Evolutionary conservation across 2,797 vertebrate species (phyloP), one percentile per base, ranked within the genome.

Genomic region (Gallinago solitaria): DNA sequence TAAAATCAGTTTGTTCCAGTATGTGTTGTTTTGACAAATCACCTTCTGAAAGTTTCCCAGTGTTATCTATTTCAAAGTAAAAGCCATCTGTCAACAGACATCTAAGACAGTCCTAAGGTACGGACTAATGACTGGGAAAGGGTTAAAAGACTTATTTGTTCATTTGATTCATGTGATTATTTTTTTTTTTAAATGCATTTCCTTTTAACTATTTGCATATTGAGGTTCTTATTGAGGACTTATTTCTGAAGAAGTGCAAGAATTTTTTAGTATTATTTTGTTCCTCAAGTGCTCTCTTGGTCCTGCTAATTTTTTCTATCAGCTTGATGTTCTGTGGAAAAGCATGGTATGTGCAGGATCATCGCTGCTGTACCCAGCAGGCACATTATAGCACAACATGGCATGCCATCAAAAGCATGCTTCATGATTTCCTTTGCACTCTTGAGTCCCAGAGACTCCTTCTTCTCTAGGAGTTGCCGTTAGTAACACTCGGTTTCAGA

Each of bases 281-380:
- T 37, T 70, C 41, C 57, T 53, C 28, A 16, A 9, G 27, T 4
- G 18, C 33, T 18, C 5, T 25, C 47, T 35, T 10, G 11, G 6
- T 11, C 23, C 7, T 24, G 0, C 24, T 5, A 0, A 4, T 50
- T 39, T 45, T 60, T 51, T 5, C 9, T 16, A 1, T 12, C 3
- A 0, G 4, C 6, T 3, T 1, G 37, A 14, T 7, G 21, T 4
- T 45, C 54, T 5, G 60, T 2, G 1, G 41, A 15, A 57, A 0
- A 19, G 18, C 1, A 3, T 1, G 0, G 48, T 3, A 6, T 0
- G 6, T 1, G 11, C 7, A 20, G 19, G 12, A 39, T 39, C 27
- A 3, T 1, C 25, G 1, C 27, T 5, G 27, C 60, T 2, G 4
- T 2, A 14, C 25, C 1, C 43, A 3, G 5, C 16, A 0, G 2